Percentiles rank a stretch among this genome's conserved stretches.
Conservation (phyloP, 2,113 vertebrate species). For the Archilochus colubris region DNA sequence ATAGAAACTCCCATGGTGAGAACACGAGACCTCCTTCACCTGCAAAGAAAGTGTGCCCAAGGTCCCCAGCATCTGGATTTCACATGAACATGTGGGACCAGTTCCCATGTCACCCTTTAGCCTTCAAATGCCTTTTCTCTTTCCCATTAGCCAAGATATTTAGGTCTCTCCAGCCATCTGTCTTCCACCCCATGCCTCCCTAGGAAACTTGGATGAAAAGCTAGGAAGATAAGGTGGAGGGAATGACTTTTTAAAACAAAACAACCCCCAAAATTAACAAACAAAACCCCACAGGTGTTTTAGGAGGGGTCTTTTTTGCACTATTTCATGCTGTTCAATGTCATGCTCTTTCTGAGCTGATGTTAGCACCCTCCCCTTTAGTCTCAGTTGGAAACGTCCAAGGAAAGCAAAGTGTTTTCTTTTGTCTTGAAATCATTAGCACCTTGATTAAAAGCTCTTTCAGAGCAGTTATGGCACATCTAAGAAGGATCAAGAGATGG, state of each 20-base stretch:
- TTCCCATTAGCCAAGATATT: not conserved
- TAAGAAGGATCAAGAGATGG: not conserved
- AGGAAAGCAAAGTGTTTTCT: not conserved
- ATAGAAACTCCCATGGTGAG: not conserved
- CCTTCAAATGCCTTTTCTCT: not conserved
- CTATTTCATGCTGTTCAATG: not conserved
- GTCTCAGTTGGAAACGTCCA: not conserved
- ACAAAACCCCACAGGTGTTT: accelerated
- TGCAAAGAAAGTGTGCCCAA: not conserved
- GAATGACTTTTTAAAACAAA: not conserved
- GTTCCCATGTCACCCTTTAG: not conserved
- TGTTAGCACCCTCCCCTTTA: not conserved
- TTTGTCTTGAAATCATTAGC: not conserved
- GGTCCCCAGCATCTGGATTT: not conserved
- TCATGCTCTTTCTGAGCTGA: not conserved
- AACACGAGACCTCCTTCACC: not conserved
- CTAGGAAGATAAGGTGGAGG: not conserved
- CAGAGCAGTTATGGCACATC: not conserved
- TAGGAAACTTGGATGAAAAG: not conserved
- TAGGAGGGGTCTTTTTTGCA: not conserved
- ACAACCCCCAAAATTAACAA: not conserved
- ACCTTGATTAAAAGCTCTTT: not conserved
- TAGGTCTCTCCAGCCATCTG: not conserved
- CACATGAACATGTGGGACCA: not conserved
- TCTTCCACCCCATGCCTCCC: not conserved